Evolutionary conservation across 2,113 vertebrate species (phyloP).

Genomic region (Ramphastos sulfuratus): DNA sequence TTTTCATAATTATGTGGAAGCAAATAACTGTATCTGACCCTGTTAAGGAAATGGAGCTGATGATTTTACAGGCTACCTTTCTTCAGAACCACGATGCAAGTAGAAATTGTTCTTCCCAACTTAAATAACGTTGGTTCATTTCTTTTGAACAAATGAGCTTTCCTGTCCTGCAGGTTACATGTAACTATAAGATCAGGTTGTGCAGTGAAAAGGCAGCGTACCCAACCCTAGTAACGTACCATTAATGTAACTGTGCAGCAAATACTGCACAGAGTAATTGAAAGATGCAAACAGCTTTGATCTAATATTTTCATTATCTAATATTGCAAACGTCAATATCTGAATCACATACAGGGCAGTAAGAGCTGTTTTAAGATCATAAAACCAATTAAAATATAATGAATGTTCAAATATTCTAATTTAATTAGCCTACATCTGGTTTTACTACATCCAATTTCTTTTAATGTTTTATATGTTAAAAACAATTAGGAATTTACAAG

Average conservation of each 20-base stretch:
- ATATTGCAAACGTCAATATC: slow-evolving; percentile 1
- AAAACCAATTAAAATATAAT: slow-evolving; percentile 31
- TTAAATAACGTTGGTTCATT: background rate
- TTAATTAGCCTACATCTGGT: slow-evolving; percentile 20
- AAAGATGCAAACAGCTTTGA: background rate
- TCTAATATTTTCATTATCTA: slow-evolving; percentile 17
- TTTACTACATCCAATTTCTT: slow-evolving; percentile 23
- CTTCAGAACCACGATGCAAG: background rate
- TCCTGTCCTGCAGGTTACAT: background rate
- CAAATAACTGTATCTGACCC: background rate
- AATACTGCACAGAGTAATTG: background rate
- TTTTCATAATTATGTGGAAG: background rate
- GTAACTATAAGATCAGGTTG: background rate
- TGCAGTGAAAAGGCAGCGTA: background rate
- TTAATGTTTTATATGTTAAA: slow-evolving; percentile 24
- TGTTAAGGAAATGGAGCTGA: background rate
- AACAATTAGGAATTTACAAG: slow-evolving; percentile 14
- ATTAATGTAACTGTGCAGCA: background rate
- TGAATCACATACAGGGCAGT: background rate
- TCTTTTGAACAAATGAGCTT: background rate
- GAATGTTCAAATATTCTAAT: slow-evolving; percentile 14
- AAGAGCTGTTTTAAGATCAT: background rate
- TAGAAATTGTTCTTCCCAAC: background rate
- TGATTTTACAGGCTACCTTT: background rate
- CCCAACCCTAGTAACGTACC: background rate